Evolutionary conservation across 2,113 vertebrate genomes (phyloP), one percentile per base, ranked within the genome.

Genomic region (Cochlearius cochlearius): DNA sequence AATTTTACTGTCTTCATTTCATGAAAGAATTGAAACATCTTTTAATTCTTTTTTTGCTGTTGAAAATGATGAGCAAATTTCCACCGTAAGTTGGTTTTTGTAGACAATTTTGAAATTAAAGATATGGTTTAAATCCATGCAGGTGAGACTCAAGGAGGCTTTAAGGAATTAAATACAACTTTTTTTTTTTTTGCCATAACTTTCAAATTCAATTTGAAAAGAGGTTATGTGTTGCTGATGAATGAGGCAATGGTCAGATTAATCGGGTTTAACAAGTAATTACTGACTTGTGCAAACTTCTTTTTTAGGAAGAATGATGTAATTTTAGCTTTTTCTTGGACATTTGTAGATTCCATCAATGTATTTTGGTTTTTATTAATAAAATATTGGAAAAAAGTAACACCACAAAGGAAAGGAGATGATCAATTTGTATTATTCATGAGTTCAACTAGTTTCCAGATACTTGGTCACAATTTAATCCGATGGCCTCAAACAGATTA

Each of bases 251-350:
- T 10, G 13, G 26, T 8, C 5, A 78, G 30, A 77, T 47, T 60
- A 2, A n/a, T 15, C 18, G 0, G 0, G 2, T 62, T 67, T 90
- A 63, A 7, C 8, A 50, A 63, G 16, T 56, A 41, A 39, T 36
- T 72, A 72, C 10, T 50, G 13, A 34, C 4, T 36, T 58, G 8
- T 58, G 8, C 18, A 91, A 94, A 59, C 15, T 19, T 32, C 8
- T 58, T 76, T 73, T 76, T 34, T n/a, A 22, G 41, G 23, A 77
- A 55, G 38, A 73, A 59, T 39, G 4, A 58, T 26, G 8, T 6
- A 15, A 30, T 32, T 68, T 75, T 22, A 62, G 1, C 20, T 34
- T 49, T 79, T 77, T 34, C 32, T 17, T 6, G 9, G 50, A 49
- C 12, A 26, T 14, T 63, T 58, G 25, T 4, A 41, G 9, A 21